These are phyloP conservation scores for Lasaia peninsularis DNA, from an alignment of 1,140 invertebrate species.

Conservation along the genomic window DNA sequence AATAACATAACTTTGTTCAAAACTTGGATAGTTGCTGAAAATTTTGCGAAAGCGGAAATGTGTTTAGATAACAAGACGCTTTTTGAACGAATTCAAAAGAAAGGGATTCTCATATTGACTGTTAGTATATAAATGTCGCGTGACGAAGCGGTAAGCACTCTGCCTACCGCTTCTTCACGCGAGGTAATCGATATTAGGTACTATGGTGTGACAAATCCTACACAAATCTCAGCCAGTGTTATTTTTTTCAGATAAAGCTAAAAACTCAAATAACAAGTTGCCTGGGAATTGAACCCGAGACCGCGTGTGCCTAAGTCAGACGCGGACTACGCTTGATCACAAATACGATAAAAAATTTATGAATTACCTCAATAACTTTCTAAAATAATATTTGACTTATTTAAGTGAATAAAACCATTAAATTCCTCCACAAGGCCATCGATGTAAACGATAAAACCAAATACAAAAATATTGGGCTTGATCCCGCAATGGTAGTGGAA, in stretches of 20 bases:
- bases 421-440: conserved; percentile 24
- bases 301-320: not conserved
- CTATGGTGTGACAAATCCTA: no score
- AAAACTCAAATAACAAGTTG: no score
- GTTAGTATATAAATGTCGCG: not conserved
- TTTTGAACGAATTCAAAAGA: no score
- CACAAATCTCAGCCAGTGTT: no score
- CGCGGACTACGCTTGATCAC: not conserved
- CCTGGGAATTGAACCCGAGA: no score
- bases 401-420: conserved; percentile 9
- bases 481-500: conserved; percentile 55
- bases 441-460: conserved; percentile 41
- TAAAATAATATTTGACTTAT: conserved; percentile 8
- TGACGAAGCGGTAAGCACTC: no score
- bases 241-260: no score
- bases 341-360: not conserved
- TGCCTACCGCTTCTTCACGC: no score
- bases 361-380: not conserved
- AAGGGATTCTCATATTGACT: not conserved
- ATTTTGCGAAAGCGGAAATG: not conserved
- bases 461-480: conserved; percentile 66
- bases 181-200: no score
- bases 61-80: not conserved
- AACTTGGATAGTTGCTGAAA: conserved; percentile 1
- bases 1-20: conserved; percentile 2